Evolutionary conservation across 2,888 invertebrate species (phyloP).

Genomic region (Marronus borbonicus): DNA sequence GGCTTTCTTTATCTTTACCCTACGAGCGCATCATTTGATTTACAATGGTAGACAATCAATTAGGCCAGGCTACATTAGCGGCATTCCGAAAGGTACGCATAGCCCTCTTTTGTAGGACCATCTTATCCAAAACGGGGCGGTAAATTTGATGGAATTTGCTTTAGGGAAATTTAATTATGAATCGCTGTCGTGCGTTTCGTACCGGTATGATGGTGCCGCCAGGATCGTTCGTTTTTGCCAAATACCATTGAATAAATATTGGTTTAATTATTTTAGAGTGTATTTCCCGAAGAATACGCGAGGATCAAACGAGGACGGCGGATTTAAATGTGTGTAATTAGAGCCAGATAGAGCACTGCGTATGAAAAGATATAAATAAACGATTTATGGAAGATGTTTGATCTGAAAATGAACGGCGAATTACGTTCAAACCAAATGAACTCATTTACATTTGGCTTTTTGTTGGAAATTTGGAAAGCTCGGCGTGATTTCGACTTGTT

Average conservation of each 20-base stretch:
- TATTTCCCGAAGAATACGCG: background rate
- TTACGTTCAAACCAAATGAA: background rate
- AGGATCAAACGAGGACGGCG: background rate
- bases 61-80: background rate
- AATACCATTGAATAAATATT: conserved; percentile 31
- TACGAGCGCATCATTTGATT: background rate
- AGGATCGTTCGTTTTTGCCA: conserved; percentile 11
- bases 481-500: background rate
- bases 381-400: conserved; percentile 13
- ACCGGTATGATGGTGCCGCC: background rate
- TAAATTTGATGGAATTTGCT: conserved; percentile 6
- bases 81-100: background rate
- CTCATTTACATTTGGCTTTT: background rate
- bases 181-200: background rate
- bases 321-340: background rate
- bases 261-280: conserved; percentile 21
- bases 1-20: background rate
- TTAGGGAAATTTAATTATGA: conserved; percentile 16
- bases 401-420: background rate
- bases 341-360: background rate
- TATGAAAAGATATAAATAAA: background rate
- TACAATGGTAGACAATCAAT: conserved; percentile 33
- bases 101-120: background rate
- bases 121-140: background rate
- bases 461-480: background rate